Evolutionary conservation across 2,113 vertebrate species (phyloP), one percentile per base, ranked within the genome.

Genomic region (Chelonoidis abingdonii): DNA sequence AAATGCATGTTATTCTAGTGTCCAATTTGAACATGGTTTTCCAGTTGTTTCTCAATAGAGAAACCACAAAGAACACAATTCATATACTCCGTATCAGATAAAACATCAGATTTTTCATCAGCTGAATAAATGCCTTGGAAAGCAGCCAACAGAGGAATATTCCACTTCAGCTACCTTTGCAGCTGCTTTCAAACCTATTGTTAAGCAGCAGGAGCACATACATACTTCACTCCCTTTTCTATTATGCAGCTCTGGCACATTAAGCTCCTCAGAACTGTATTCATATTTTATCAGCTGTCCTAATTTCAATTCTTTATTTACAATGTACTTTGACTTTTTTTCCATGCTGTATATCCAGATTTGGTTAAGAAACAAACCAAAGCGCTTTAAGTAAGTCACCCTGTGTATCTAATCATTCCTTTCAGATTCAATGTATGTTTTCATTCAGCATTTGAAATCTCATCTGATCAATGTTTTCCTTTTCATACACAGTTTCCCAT

Each of bases 221-320:
- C 5, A n/a, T 54, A 92, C 80, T 96, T 96, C 84, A 88, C 84
- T 93, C 93, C 76, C 83, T 96, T 96, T 95, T 97, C 91, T 96
- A 89, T 97, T 97, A 92, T 97, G 88, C 93, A 86, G 83, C 94
- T 94, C 93, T 94, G 96, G 97, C 91, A 96, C 59, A 96, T 95
- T 97, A 97, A 96, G 95, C 94, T 93, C 89, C 85, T 97, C 97
- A 95, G 86, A 97, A 98, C 56, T 90, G 75, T 94, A 97, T 97
- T 97, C 92, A 96, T 96, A 97, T 97, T 97, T 98, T 97, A 97
- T 97, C 92, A 97, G 91, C 94, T 97, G 79, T 94, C 83, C 93
- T 83, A 94, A 96, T 62, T 94, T 93, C 2, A 31, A 22, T 88
- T 84, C 95, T 94, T 95, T 96, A 97, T 96, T 97, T 97, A 94